Conservation (phyloP, 64 coral and sea anemone genomes). For the Pocillopora damicornis region DNA sequence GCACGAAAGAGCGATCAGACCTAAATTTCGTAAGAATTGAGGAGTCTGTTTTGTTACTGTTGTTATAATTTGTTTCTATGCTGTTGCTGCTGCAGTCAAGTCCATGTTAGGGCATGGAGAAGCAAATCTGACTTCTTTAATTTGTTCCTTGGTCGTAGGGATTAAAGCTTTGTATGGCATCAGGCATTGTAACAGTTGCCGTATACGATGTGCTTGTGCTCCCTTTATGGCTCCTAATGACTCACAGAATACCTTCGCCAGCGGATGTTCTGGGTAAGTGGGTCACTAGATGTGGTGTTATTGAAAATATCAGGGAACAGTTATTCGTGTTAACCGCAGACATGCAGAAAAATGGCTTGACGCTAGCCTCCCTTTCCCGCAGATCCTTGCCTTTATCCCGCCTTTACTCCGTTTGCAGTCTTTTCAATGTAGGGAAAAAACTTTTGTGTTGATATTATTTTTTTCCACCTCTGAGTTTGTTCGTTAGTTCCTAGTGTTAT, state of each 20-base stretch:
- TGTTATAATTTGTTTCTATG: too few relatives aligned
- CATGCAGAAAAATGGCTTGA: neutral
- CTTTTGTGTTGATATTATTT: too few relatives aligned
- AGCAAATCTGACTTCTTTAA: neutral
- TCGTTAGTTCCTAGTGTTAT: too few relatives aligned
- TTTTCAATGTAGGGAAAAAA: too few relatives aligned
- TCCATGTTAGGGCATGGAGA: too few relatives aligned
- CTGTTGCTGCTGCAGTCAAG: too few relatives aligned
- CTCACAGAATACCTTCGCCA: conserved; percentile 38
- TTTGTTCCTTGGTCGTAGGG: conserved; percentile 9
- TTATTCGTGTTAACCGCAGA: neutral
- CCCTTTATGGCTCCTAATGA: conserved; percentile 50
- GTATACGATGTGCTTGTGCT: conserved; percentile 46
- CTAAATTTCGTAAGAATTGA: too few relatives aligned
- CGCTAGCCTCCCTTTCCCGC: neutral
- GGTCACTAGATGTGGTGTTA: neutral
- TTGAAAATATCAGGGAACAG: neutral
- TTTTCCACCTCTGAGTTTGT: too few relatives aligned
- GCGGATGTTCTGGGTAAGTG: conserved; percentile 49
- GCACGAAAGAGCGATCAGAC: too few relatives aligned
- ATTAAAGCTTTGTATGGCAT: conserved; percentile 26
- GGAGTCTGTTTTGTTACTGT: too few relatives aligned
- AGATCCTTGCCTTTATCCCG: neutral
- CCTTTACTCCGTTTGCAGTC: too few relatives aligned
- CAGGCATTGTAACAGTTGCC: conserved; percentile 7